Evolutionary conservation across 2,888 invertebrate species (phyloP).

Genomic region (Theretra japonica): DNA sequence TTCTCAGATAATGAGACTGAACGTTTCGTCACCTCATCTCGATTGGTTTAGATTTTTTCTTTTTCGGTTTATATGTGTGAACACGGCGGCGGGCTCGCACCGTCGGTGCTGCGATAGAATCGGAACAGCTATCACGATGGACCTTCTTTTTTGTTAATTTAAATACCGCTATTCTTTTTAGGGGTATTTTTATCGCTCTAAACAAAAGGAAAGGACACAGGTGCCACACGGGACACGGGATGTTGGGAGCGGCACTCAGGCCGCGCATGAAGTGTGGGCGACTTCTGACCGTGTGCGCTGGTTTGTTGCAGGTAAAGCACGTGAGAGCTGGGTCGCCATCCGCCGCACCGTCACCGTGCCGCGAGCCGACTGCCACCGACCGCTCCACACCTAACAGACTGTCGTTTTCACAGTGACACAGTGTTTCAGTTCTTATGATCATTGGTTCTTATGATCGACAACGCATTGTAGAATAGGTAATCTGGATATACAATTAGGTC

Average conservation of each 20-base stretch:
- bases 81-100: constrained; percentile 74
- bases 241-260: not conserved
- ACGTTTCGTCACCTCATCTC: constrained; percentile 85
- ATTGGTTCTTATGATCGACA: constrained; percentile 42
- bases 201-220: constrained; percentile 46
- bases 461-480: constrained; percentile 56
- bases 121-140: constrained; percentile 71
- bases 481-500: constrained; percentile 56
- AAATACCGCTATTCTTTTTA: constrained; percentile 78
- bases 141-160: constrained; percentile 79
- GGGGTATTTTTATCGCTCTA: constrained; percentile 60
- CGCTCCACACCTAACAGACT: constrained; percentile 59
- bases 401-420: constrained; percentile 70
- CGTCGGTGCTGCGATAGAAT: constrained; percentile 72
- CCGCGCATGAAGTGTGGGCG: not conserved
- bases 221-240: constrained; percentile 33
- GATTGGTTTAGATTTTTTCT: constrained; percentile 79
- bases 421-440: constrained; percentile 63
- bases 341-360: constrained; percentile 42
- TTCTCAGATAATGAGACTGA: constrained; percentile 85
- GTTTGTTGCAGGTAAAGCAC: constrained; percentile 80
- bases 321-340: constrained; percentile 73
- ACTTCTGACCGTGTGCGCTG: constrained; percentile 34
- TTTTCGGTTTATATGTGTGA: constrained; percentile 81
- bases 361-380: constrained; percentile 38